Evolutionary conservation across 2,888 invertebrate species (phyloP), one percentile per base, ranked within the genome.

Genomic region (Polia nebulosa): DNA sequence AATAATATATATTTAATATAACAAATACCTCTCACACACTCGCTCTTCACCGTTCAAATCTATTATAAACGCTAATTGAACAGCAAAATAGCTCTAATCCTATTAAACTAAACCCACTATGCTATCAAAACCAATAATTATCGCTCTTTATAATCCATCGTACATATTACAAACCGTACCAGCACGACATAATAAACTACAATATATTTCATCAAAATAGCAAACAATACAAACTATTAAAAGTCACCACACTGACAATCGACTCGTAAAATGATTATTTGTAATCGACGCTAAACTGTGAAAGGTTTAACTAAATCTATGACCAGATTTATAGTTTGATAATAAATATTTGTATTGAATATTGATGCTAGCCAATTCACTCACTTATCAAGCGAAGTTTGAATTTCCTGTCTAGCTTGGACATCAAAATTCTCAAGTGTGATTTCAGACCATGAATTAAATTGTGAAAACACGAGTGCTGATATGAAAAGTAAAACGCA

Each of bases 141-240:
- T 9, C n/a, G 44, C 5, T 44, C 17, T 44, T 32, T 22, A 11
- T 36, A 32, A 32, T 20, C 22, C n/a, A 47, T 11, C 25, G 8
- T 9, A 47, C 52, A 41, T 36, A 68, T 68, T 68, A 76, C 60
- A 56, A 52, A 55, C 53, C 72, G 22, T 52, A 52, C n/a, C 29
- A 11, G 4, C 36, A 44, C 25, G 15, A 51, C 49, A 53, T 44
- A 29, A 59, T 52, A 17, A 72, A 59, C 41, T 15, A 44, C n/a
- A 20, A 15, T 20, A 39, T 20, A 52, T 63, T 61, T 45, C n/a
- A 72, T 59, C 36, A n/a, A 67, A 34, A 47, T 20, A 11, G 36
- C 62, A 65, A 69, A 69, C 70, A 63, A 49, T 34, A 44, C 36
- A 20, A 62, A 59, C 51, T 59, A 47, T 56, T 59, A 59, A 64